phyloP scores from a whole-genome alignment of 2,797 vertebrate genomes.

The Danionella dracula region DNA sequence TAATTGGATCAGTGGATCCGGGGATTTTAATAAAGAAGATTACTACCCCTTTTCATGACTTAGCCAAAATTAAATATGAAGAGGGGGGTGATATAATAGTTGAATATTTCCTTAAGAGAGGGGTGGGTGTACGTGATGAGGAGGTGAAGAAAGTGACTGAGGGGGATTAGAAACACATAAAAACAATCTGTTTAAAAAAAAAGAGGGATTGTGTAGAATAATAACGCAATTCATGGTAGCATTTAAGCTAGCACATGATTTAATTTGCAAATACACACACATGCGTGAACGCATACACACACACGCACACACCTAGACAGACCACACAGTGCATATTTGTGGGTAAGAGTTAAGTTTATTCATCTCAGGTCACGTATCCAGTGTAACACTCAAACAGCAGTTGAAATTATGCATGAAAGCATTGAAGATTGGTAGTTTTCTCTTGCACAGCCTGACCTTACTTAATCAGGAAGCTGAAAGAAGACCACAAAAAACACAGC shows the following conservation, averaged over 20 bases:
- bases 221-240: no score
- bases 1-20: slow-evolving; percentile 9
- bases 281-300: no score
- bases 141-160: slow-evolving; percentile 18
- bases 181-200: no score
- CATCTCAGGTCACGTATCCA: slow-evolving; percentile 13
- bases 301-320: background rate
- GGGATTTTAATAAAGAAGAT: slow-evolving; percentile 23
- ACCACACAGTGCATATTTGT: background rate
- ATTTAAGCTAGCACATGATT: no score
- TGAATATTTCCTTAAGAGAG: background rate
- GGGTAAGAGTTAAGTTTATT: slow-evolving; percentile 33
- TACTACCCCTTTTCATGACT: slow-evolving; percentile 9
- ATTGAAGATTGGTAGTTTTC: background rate
- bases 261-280: slow-evolving; percentile 22
- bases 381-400: slow-evolving; percentile 4
- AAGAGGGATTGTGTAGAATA: no score
- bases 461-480: slow-evolving; percentile 53
- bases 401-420: background rate
- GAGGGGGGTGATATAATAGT: background rate
- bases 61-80: background rate
- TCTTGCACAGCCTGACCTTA: slow-evolving; percentile 9
- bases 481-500: slow-evolving; percentile 1
- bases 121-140: slow-evolving; percentile 6
- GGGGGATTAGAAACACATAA: slow-evolving; percentile 17